Base-by-base conservation (phyloP, 53 echinoderm and acorn worm species). In the Holothuria leucospilota region DNA sequence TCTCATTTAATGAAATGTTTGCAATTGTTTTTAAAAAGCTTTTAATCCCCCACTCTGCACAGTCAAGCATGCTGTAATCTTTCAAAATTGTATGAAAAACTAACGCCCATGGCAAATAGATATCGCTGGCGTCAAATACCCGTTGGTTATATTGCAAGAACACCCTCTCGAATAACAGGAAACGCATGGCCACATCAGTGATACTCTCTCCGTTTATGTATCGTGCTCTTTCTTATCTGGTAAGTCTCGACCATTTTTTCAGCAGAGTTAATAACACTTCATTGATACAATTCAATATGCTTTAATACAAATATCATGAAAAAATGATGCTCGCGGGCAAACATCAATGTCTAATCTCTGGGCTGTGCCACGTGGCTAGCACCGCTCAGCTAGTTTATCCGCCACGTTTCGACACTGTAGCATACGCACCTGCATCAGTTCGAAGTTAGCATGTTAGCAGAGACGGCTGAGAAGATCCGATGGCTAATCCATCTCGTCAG, bases 381-480 rank as follows among this genome's bases (percentile, higher is more conserved):
- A 51, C 52, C 51, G 75, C 75, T 26, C 52, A n/a, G 51, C 24
- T 75, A 75, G 75, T 39, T 75, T 23, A 75, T 52, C 75, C 24
- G 75, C 51, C 49, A 75, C 75, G 75, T 75, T 75, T 75, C 75
- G 75, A 75, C 75, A 75, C 72, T 72, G 72, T 72, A 41, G 72
- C 72, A 72, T 72, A 46, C 72, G 72, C 72, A 72, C 72, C 72
- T 72, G 72, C 72, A 46, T 72, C 40, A 39, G 38, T 51, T 49
- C 52, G 49, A 75, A 75, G 75, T 75, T 75, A 75, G 26, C 67
- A 75, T 52, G 75, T 75, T 75, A 75, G 26, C 67, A 21, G 26
- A 28, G 67, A 66, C 67, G 56, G 49, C 16, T 56, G 16, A 18
- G 56, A 56, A 56, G 56, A 56, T 56, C 56, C 18, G 56, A 56